phyloP scores from a whole-genome alignment of 2,888 invertebrate species.

The Andrena bicolor region DNA sequence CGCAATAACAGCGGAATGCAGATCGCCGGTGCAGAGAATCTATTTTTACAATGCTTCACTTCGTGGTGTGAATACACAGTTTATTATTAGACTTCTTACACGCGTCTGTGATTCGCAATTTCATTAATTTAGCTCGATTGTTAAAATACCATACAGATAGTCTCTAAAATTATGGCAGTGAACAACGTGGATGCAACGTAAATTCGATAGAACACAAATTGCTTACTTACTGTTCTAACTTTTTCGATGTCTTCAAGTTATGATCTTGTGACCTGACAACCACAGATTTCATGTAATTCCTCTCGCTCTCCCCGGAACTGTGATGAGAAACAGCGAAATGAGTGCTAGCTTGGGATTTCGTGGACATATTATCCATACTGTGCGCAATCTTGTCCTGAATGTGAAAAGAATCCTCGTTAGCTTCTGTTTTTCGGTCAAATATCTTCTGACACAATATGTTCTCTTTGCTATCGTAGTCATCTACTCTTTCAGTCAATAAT shows the following conservation, averaged over 20 bases:
- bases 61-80: constrained; percentile 72
- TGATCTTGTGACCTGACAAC: constrained; percentile 80
- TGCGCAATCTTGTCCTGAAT: constrained; percentile 44
- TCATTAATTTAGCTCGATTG: constrained; percentile 45
- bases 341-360: constrained; percentile 80
- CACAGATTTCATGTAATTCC: constrained; percentile 81
- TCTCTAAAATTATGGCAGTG: constrained; percentile 1
- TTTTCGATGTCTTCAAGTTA: constrained; percentile 80
- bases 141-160: background rate
- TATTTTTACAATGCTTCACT: constrained; percentile 81
- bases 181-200: constrained; percentile 14
- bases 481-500: constrained; percentile 76
- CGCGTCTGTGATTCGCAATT: constrained; percentile 48
- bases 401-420: constrained; percentile 27
- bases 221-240: constrained; percentile 82
- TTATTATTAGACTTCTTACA: constrained; percentile 80
- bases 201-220: constrained; percentile 13
- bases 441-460: constrained; percentile 61
- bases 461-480: constrained; percentile 76
- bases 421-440: constrained; percentile 68
- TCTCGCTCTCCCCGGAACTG: constrained; percentile 82
- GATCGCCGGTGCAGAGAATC: constrained; percentile 73
- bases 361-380: constrained; percentile 78
- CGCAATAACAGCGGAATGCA: constrained; percentile 66
- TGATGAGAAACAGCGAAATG: constrained; percentile 81